phyloP scores from a whole-genome alignment of 2,797 vertebrate species.

The Decapterus maruadsi region DNA sequence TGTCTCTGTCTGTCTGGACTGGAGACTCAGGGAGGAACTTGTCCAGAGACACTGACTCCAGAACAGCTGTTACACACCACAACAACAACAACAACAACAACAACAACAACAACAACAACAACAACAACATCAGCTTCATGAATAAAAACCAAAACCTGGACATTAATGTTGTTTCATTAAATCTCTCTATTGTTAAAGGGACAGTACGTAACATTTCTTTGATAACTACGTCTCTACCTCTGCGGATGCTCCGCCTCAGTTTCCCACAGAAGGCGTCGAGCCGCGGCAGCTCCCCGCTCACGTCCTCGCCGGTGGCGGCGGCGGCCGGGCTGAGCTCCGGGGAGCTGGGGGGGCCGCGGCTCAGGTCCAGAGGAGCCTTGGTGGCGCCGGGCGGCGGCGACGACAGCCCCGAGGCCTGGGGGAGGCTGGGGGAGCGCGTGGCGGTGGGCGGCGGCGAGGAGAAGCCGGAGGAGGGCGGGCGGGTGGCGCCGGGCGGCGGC shows the following conservation, averaged over 20 bases:
- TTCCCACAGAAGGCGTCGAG: conserved; percentile 92
- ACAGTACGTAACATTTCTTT: too few species aligned
- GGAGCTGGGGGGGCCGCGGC: conserved; percentile 86
- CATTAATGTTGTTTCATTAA: too few species aligned
- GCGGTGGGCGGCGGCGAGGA: conserved; percentile 87
- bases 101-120: too few species aligned
- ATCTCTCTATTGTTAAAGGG: too few species aligned
- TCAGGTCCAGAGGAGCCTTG: conserved; percentile 88
- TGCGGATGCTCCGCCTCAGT: conserved; percentile 91
- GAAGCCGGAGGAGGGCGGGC: conserved; percentile 81
- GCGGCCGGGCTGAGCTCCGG: conserved; percentile 87
- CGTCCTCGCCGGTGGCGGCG: conserved; percentile 77
- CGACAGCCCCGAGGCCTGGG: conserved; percentile 71
- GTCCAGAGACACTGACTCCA: conserved; percentile 90
- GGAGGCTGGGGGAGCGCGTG: conserved; percentile 84
- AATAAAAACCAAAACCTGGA: too few species aligned
- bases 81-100: too few species aligned
- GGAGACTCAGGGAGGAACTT: conserved; percentile 88
- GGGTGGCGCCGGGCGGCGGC: conserved; percentile 83
- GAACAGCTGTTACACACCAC: conserved; percentile 83
- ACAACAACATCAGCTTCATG: too few species aligned
- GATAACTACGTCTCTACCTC: conserved; percentile 73
- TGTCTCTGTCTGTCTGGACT: not conserved
- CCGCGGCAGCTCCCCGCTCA: conserved; percentile 87
- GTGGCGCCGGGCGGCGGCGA: conserved; percentile 84